Conservation (phyloP, 1,140 invertebrate genomes). For the Colletes latitarsis region DNA sequence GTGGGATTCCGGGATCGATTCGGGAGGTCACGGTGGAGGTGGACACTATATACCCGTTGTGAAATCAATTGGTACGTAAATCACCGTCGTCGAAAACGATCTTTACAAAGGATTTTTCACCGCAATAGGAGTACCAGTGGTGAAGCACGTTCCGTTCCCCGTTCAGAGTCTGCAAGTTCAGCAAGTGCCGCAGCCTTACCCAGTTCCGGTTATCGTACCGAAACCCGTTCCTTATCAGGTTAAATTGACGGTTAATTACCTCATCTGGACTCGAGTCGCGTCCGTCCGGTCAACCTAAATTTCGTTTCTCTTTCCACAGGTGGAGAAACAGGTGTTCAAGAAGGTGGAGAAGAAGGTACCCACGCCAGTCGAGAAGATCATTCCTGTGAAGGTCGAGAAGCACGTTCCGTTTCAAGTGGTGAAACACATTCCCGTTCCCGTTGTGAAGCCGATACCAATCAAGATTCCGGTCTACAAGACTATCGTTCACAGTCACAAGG, state of each 20-base stretch:
- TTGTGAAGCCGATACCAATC: slow-evolving; percentile 77
- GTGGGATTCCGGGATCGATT: slow-evolving; percentile 3
- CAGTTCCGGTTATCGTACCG: slow-evolving; percentile 70
- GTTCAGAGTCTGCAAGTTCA: slow-evolving; percentile 85
- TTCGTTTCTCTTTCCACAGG: slow-evolving; percentile 47
- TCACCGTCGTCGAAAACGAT: background rate
- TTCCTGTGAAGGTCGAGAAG: slow-evolving; percentile 77
- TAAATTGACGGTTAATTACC: background rate
- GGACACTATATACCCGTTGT: slow-evolving; percentile 83
- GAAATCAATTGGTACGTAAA: slow-evolving; percentile 82
- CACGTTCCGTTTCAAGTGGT: slow-evolving; percentile 81
- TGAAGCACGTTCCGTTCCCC: slow-evolving; percentile 84
- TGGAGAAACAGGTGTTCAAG: slow-evolving; percentile 80
- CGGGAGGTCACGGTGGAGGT: slow-evolving; percentile 27
- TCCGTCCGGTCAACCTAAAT: background rate
- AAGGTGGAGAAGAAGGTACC: slow-evolving; percentile 78
- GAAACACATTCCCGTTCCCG: slow-evolving; percentile 78
- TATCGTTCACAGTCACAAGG: slow-evolving; percentile 66
- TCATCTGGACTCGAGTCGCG: background rate
- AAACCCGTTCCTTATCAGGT: slow-evolving; percentile 70
- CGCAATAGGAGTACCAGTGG: slow-evolving; percentile 81
- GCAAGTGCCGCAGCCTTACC: slow-evolving; percentile 80
- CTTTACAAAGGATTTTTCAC: too few relatives aligned
- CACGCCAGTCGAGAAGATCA: slow-evolving; percentile 71
- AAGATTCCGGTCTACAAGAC: slow-evolving; percentile 76